Evolutionary conservation across 2,888 invertebrate species (phyloP).

Genomic region (Laothoe populi): DNA sequence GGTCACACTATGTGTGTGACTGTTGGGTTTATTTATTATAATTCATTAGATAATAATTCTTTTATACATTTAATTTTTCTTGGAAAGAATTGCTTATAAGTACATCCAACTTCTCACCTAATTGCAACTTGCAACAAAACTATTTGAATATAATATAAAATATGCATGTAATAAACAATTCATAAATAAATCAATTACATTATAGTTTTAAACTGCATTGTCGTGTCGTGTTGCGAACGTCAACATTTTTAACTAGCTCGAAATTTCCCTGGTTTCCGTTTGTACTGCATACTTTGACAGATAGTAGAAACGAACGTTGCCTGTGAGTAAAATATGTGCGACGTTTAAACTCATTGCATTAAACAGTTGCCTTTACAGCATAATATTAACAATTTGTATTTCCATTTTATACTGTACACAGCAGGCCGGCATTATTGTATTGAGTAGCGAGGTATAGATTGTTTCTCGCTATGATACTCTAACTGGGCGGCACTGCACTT

Average conservation of each 20-base stretch:
- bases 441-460: too few species aligned
- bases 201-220: constrained; percentile 17
- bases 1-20: too few species aligned
- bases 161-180: not conserved
- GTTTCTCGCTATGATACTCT: too few species aligned
- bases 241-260: constrained; percentile 19
- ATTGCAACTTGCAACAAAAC: not conserved
- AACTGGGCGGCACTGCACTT: too few species aligned
- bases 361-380: not conserved
- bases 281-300: constrained; percentile 19
- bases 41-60: too few species aligned
- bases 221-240: constrained; percentile 22
- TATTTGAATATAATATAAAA: not conserved
- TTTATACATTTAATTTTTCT: too few species aligned
- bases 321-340: constrained; percentile 21
- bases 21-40: too few species aligned
- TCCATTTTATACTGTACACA: too few species aligned
- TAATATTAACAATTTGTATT: too few species aligned
- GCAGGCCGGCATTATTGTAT: too few species aligned
- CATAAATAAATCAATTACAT: constrained; percentile 17
- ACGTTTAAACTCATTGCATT: constrained; percentile 9
- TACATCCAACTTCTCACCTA: not conserved
- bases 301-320: constrained; percentile 20
- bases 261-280: not conserved
- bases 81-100: too few species aligned